Percentiles rank a stretch among this genome's conserved stretches.
These are phyloP conservation scores for Noctua fimbriata DNA, from an alignment of 2,888 invertebrate genomes.

Conservation along the genomic window DNA sequence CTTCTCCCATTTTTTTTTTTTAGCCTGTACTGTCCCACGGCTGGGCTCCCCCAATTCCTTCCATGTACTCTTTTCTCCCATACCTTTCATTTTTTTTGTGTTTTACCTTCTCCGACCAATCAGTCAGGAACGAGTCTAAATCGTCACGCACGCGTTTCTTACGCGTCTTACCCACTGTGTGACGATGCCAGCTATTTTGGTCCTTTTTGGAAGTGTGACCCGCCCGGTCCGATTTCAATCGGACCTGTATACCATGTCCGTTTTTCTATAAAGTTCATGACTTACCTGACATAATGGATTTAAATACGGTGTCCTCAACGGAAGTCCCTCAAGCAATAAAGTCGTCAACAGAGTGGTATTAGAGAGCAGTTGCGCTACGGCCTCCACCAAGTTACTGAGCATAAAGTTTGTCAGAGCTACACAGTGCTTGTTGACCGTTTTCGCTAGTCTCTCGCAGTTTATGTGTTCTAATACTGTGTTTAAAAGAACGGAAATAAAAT, in stretches of 20 bases:
- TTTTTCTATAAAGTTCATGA: not conserved
- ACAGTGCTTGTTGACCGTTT: slow-evolving; percentile 91
- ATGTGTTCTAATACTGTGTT: slow-evolving; percentile 87
- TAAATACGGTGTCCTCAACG: slow-evolving; percentile 92
- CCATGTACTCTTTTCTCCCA: too few relatives aligned
- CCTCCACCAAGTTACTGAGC: slow-evolving; percentile 92
- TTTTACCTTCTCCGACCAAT: not conserved
- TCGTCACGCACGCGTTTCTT: not conserved
- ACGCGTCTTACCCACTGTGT: not conserved
- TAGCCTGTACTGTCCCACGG: too few relatives aligned
- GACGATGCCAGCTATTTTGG: not conserved
- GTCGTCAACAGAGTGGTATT: slow-evolving; percentile 91
- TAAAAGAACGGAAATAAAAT: slow-evolving; percentile 4
- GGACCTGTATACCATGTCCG: not conserved
- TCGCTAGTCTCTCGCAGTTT: slow-evolving; percentile 90
- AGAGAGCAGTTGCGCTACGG: slow-evolving; percentile 91
- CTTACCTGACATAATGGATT: slow-evolving; percentile 90
- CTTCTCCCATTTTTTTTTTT: not conserved
- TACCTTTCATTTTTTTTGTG: not conserved
- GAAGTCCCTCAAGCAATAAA: slow-evolving; percentile 93
- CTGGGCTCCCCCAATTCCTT: too few relatives aligned
- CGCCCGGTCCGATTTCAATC: not conserved
- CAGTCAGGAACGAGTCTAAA: not conserved
- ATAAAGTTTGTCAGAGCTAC: slow-evolving; percentile 93
- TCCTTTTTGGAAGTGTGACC: not conserved